phyloP scores from a whole-genome alignment of 2,113 vertebrate genomes.

The Neogale vison region DNA sequence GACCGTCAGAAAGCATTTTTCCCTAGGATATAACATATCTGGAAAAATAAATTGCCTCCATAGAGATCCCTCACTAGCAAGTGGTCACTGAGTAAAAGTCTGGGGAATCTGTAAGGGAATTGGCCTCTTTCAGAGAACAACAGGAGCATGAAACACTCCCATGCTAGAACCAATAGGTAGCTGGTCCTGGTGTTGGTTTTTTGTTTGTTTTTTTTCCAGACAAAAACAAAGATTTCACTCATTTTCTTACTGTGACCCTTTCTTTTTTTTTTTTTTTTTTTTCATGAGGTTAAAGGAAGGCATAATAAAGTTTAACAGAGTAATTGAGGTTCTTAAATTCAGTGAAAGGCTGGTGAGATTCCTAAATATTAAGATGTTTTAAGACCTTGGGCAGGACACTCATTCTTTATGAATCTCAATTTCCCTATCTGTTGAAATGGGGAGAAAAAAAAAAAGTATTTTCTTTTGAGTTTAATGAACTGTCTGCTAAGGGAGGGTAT shows the following conservation, averaged over 20 bases:
- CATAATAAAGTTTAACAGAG: background rate
- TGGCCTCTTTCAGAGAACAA: background rate
- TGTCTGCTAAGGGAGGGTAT: background rate
- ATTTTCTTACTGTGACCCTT: background rate
- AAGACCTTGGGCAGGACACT: background rate
- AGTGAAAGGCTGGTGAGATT: background rate
- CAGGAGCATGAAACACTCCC: background rate
- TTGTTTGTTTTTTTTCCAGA: background rate
- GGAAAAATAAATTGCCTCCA: background rate
- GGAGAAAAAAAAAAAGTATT: background rate
- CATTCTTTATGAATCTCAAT: background rate
- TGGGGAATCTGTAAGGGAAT: background rate
- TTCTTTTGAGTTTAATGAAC: background rate
- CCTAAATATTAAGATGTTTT: background rate
- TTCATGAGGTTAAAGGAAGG: background rate
- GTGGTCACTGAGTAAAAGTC: background rate
- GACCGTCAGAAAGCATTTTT: background rate
- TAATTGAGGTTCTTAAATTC: background rate
- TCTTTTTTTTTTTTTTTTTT: background rate
- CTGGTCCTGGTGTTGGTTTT: background rate
- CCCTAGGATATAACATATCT: background rate
- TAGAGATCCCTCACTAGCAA: background rate
- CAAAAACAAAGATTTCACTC: background rate
- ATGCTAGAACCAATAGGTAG: background rate
- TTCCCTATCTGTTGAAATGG: background rate